Base-by-base conservation (phyloP, 2,113 vertebrate species). In the Dicaeum eximium region DNA sequence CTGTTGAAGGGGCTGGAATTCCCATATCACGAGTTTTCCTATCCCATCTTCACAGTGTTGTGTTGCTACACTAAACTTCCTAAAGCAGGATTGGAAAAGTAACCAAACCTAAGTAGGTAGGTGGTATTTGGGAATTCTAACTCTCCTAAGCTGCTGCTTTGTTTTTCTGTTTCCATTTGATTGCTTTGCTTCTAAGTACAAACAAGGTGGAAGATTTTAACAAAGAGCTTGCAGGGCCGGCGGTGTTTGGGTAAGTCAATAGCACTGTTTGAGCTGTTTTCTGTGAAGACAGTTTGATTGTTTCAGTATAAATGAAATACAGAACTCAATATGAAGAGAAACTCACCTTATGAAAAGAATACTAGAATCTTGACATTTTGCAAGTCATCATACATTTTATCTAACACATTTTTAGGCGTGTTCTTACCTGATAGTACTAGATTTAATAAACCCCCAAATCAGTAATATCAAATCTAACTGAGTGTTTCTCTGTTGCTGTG, bases 401-500 rank as follows among this genome's bases (percentile, higher is more conserved):
- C 30, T 31, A 40, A 30, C 23, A 15, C 28, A 15, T 57, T 75
- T 73, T 71, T 35, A 54, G 17, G 15, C 7, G 0, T 62, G 30
- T 58, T 88, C 33, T 66, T 77, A 69, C 54, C 30, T 70, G 47
- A 54, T 62, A 31, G 16, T 44, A 11, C 10, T 45, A 9, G 28
- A 72, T 54, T 60, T 65, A 57, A n/a, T 58, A 47, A 69, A 14
- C 4, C 28, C 12, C 18, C 7, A 12, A 35, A 56, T 35, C 30
- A 80, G 38, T 56, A n/a, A 9, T 77, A 79, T 23, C 12, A 28
- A 56, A 3, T 45, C 12, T 25, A 35, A 37, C 33, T 75, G 62
- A 54, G 86, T 77, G n/a, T 60, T 81, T 88, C 93, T 95, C 72
- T 61, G 69, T 91, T 95, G 90, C 66, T 93, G 4, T 40, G 85